Evolutionary conservation across 1,140 invertebrate genomes (phyloP), one percentile per base, ranked within the genome.

Genomic region (Penaeus indicus): DNA sequence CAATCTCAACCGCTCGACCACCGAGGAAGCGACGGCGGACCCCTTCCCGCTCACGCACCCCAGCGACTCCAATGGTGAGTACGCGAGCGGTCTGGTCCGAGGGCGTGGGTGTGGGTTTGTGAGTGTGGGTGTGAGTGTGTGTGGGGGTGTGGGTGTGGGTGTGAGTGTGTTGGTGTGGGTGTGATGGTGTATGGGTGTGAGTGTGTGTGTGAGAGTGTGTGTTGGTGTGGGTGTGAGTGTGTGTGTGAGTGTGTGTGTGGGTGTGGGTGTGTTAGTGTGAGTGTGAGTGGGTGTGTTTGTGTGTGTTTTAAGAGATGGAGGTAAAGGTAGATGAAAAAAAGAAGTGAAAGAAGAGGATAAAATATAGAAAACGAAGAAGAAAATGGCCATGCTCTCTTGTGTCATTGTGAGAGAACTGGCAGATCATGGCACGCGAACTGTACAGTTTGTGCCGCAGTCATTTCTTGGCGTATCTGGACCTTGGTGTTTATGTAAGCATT

Each of bases 61-160:
- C 75, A 86, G 54, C 61, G 85, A 86, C 85, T 64, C 27, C 62
- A 80, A 64, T 25, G 85, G 85, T 86, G 77, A 86, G 85, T 86
- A 22, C 38, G 22, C 22, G 47, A 13, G 47, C 7, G 4, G 47
- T 47, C 11, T 7, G 47, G 1, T 7, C 11, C 11, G 1, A 13
- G 47, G 47, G 47, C 8, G 5, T 4, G 8, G 7, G 67, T 3
- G 3, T 19, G 67, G 7, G 18, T 69, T 3, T 3, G 7, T 69
- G 67, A 11, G 67, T 69, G 5, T 4, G 8, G 7, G 67, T 3
- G 3, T 19, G 67, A 0, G 18, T 69, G 67, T 3, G 7, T 69
- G 67, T 7, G 67, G 22, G 5, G 47, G 47, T 47, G 11, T 1
- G 7, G 47, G 47, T 7, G 47, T n/a, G 47, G 47, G 67, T 10